phyloP scores from a whole-genome alignment of 1,140 invertebrate genomes.

The Achroia grisella region DNA sequence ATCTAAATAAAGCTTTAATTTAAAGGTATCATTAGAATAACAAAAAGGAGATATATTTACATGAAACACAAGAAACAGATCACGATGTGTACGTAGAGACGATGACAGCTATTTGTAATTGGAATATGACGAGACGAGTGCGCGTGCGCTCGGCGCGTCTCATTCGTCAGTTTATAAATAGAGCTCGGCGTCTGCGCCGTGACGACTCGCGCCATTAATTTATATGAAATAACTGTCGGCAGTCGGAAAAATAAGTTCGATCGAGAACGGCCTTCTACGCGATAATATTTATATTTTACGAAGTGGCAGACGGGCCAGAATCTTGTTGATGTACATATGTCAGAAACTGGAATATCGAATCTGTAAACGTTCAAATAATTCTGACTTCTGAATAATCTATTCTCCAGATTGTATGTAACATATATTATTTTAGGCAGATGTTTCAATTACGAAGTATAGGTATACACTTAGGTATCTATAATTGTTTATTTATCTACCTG shows the following conservation, averaged over 20 bases:
- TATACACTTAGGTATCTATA: too few relatives aligned
- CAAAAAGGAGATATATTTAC: slow-evolving; percentile 21
- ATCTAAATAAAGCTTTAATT: background rate
- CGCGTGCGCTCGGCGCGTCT: slow-evolving; percentile 66
- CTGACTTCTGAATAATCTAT: slow-evolving; percentile 3
- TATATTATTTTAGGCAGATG: background rate
- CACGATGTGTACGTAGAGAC: slow-evolving; percentile 40
- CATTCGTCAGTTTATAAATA: slow-evolving; percentile 73
- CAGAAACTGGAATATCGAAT: slow-evolving; percentile 29
- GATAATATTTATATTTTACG: slow-evolving; percentile 72
- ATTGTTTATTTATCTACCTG: too few relatives aligned
- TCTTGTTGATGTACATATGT: slow-evolving; percentile 49
- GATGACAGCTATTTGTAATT: slow-evolving; percentile 72
- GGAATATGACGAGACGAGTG: slow-evolving; percentile 68
- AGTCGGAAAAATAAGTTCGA: slow-evolving; percentile 69
- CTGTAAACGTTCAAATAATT: slow-evolving; percentile 6
- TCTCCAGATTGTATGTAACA: background rate
- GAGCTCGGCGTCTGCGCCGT: slow-evolving; percentile 67
- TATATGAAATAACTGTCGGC: slow-evolving; percentile 73
- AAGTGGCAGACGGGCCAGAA: slow-evolving; percentile 43
- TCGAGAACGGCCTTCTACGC: slow-evolving; percentile 64
- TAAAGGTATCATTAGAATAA: background rate
- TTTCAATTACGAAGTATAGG: too few relatives aligned
- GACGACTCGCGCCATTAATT: slow-evolving; percentile 72
- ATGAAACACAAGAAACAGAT: slow-evolving; percentile 46